phyloP scores from a whole-genome alignment of 2,113 vertebrate species.

The Beaufortia kweichowensis region DNA sequence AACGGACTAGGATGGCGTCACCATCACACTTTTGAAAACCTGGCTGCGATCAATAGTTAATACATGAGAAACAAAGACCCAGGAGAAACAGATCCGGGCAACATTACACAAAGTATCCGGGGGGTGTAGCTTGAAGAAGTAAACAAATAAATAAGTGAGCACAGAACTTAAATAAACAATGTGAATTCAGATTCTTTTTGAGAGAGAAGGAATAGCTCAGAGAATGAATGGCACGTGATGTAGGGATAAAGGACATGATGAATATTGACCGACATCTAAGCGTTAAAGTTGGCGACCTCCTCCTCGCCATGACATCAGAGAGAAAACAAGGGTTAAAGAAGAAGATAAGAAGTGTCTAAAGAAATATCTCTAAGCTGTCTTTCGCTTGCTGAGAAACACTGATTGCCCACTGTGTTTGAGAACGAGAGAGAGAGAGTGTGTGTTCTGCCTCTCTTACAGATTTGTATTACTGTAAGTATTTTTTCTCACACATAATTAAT shows the following conservation, averaged over 20 bases:
- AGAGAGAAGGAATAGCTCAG: conserved; percentile 6
- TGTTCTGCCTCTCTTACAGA: conserved; percentile 15
- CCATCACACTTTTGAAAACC: conserved; percentile 1
- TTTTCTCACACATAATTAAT: conserved; percentile 32
- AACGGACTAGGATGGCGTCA: conserved; percentile 24
- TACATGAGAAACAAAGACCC: conserved; percentile 10
- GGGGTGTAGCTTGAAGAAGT: conserved; percentile 53
- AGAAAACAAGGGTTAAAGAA: not conserved
- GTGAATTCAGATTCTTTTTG: conserved; percentile 22
- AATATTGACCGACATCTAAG: conserved; percentile 18
- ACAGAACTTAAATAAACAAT: conserved; percentile 55
- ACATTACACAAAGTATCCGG: conserved; percentile 24
- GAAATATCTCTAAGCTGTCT: conserved; percentile 42
- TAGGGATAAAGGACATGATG: not conserved
- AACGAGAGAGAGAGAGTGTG: conserved; percentile 21
- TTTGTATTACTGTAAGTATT: not conserved
- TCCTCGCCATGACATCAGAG: not conserved
- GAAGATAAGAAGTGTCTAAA: conserved; percentile 5
- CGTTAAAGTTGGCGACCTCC: not conserved
- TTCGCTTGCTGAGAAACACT: conserved; percentile 56
- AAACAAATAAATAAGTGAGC: conserved; percentile 56
- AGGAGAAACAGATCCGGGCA: conserved; percentile 23
- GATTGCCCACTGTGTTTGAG: conserved; percentile 59
- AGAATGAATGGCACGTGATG: not conserved
- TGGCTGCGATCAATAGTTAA: conserved; percentile 58